Evolutionary conservation across 2,113 vertebrate species (phyloP), one percentile per base, ranked within the genome.

Genomic region (Crocuta crocuta): DNA sequence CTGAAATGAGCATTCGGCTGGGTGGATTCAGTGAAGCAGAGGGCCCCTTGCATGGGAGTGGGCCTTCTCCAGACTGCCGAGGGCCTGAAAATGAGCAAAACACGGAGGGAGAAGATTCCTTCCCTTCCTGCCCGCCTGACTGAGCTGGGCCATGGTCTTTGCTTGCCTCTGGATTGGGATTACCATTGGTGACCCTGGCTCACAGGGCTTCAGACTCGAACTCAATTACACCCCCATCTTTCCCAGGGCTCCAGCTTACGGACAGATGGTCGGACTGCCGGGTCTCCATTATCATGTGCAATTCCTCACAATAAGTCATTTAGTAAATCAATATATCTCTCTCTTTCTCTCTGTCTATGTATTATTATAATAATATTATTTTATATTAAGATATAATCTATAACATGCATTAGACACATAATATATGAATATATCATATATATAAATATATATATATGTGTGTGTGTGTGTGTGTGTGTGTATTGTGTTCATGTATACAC

Each of bases 41-140:
- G 33, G 2, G 43, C 5, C 31, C 8, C 78, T 31, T 13, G 39
- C 10, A n/a, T 35, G 79, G 33, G 50, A 21, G 33, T 12, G 50
- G 45, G 19, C 50, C 33, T 55, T 33, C 33, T 24, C 33, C 10
- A 11, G 23, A 24, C 19, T 2, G 19, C 7, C 12, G 1, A 0
- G 33, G 53, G 53, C 21, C 58, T 45, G 58, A 17, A 31, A 33
- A 33, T 61, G 53, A 73, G 2, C 53, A 21, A 31, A 89, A 15
- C 28, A 55, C 53, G 13, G 26, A 53, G 7, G n/a, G 10, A 23
- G 33, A 33, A 5, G 26, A 78, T 15, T 48, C n/a, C 1, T 31
- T 66, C 2, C 71, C 43, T 53, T 10, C 12, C 12, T 65, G 21
- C 23, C 23, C 50, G 43, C 43, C 55, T 65, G 24, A 0, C 19